Evolutionary conservation across 1,140 invertebrate genomes (phyloP), one percentile per base, ranked within the genome.

Genomic region (Atta colombica): DNA sequence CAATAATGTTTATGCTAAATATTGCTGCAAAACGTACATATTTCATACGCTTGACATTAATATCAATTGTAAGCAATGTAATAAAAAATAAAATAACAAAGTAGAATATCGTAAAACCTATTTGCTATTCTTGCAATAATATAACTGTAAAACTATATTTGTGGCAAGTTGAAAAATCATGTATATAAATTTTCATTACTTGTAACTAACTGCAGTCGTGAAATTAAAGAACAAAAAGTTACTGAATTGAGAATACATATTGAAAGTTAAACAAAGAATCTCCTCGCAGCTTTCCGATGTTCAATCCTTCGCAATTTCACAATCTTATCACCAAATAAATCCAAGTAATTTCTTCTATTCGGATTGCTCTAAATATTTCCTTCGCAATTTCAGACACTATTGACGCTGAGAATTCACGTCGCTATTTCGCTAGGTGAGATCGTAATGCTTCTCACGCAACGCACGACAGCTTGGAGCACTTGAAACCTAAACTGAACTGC

Each of bases 361-460:
- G 28, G 1, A 55, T 61, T 45, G 6, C 72, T 82, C 35, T 25
- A 49, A 31, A 51, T 39, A 35, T 0, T 84, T 61, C n/a, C 69
- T 51, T 35, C 28, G 25, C n/a, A 35, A 55, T 31, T 69, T 81
- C 77, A 58, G 16, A 10, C 77, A 18, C 21, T 72, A n/a, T n/a
- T 72, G 21, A 28, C 8, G 25, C 21, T 35, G 35, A 16, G n/a
- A 72, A 74, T 61, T 49, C 35, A 18, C 78, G 35, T 25, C 16
- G 35, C 14, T 35, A 53, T 72, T 72, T 71, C 25, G 35, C 51
- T 66, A 61, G 39, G 25, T 74, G 80, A 74, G 68, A 82, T 49
- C 25, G 78, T 65, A n/a, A 45, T 55, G 49, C 2, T 8, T 21
- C 49, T 81, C 78, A 21, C 66, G 51, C 21, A 28, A 60, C 53